These are phyloP conservation scores for Eretmochelys imbricata DNA, from an alignment of 2,113 vertebrate species.

Conservation along the genomic window DNA sequence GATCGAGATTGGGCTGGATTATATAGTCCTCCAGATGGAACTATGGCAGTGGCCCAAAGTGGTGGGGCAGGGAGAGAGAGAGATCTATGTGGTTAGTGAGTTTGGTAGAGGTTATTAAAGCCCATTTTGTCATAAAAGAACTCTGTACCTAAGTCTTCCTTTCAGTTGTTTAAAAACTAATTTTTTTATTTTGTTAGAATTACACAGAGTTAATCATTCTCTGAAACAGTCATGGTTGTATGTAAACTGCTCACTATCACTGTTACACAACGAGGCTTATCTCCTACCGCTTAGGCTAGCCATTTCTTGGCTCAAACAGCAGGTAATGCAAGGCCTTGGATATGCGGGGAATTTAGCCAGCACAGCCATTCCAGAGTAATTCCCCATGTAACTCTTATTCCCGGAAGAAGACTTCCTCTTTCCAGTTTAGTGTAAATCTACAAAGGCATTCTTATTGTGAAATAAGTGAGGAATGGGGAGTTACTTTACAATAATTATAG, in stretches of 20 bases:
- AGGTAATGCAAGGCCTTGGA: background rate
- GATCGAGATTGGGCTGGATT: background rate
- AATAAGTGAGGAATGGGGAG: background rate
- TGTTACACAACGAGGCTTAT: background rate
- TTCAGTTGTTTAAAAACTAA: background rate
- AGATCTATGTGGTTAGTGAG: background rate
- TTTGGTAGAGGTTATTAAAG: background rate
- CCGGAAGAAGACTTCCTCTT: background rate
- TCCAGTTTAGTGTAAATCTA: background rate
- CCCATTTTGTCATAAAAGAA: background rate
- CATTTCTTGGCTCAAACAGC: background rate
- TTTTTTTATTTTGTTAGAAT: background rate
- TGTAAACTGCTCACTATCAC: background rate
- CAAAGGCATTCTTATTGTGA: background rate
- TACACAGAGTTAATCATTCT: background rate
- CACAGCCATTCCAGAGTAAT: background rate
- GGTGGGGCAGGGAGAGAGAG: background rate
- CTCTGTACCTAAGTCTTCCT: background rate
- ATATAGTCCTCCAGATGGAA: background rate
- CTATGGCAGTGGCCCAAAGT: background rate
- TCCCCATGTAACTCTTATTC: background rate
- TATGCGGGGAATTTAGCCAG: background rate
- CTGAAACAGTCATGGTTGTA: background rate
- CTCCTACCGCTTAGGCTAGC: background rate
- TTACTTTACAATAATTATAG: background rate